Evolutionary conservation across 2,113 vertebrate species (phyloP).

Genomic region (Aptenodytes patagonicus): DNA sequence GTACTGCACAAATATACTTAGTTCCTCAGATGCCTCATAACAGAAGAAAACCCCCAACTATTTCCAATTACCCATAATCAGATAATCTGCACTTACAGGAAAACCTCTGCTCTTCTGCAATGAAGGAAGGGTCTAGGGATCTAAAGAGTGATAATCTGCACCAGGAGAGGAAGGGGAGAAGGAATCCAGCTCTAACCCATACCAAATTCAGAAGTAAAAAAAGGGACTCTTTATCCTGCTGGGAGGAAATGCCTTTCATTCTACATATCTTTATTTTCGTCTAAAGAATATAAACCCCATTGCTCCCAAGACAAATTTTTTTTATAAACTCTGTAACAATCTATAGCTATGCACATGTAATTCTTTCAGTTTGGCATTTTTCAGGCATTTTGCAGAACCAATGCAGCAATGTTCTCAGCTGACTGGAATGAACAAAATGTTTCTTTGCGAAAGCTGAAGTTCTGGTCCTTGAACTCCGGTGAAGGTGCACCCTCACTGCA

Average conservation of each 20-base stretch:
- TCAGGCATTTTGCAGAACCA: not conserved
- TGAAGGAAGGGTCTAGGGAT: not conserved
- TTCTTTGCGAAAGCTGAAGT: not conserved
- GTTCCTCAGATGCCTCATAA: not conserved
- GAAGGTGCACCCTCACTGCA: not conserved
- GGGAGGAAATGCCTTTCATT: not conserved
- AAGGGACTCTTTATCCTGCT: not conserved
- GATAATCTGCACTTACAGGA: not conserved
- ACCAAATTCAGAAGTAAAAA: not conserved
- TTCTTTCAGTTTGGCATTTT: not conserved
- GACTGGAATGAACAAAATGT: not conserved
- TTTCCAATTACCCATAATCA: not conserved
- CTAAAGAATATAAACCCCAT: not conserved
- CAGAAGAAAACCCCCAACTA: not conserved
- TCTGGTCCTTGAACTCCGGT: not conserved
- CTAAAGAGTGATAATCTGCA: not conserved
- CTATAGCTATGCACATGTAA: not conserved
- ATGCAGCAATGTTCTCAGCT: not conserved
- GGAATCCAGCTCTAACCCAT: not conserved
- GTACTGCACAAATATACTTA: not conserved
- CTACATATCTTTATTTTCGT: not conserved
- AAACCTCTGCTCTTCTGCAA: not conserved
- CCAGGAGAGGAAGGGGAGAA: not conserved
- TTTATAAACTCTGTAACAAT: not conserved
- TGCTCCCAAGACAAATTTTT: not conserved